phyloP scores from a whole-genome alignment of 2,888 invertebrate species.

The Auanema sp. region DNA sequence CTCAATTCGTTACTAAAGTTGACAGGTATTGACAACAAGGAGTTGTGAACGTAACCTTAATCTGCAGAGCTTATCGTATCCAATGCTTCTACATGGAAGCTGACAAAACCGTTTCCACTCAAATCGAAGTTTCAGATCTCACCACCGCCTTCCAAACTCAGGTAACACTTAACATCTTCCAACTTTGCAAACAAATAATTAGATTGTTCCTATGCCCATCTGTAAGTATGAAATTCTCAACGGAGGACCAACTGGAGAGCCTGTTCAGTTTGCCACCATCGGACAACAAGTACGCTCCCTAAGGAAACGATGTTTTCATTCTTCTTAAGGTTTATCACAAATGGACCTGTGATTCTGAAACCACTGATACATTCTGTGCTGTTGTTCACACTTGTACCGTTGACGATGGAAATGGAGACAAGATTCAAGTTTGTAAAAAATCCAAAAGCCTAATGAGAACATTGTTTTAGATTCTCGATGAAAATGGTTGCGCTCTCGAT shows the following conservation, averaged over 20 bases:
- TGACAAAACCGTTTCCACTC: slow-evolving; percentile 62
- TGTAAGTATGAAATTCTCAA: slow-evolving; percentile 63
- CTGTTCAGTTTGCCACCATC: slow-evolving; percentile 61
- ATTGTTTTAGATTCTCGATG: slow-evolving; percentile 55
- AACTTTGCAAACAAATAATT: slow-evolving; percentile 10
- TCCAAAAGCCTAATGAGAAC: not conserved
- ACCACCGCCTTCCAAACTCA: slow-evolving; percentile 63
- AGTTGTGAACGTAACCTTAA: not conserved
- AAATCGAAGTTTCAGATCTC: slow-evolving; percentile 62
- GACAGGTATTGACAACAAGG: slow-evolving; percentile 24
- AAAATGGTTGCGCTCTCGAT: slow-evolving; percentile 63
- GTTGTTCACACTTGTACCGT: slow-evolving; percentile 63
- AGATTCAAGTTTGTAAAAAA: slow-evolving; percentile 32
- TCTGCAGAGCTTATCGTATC: slow-evolving; percentile 57
- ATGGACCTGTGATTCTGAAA: slow-evolving; percentile 63
- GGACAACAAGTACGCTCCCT: slow-evolving; percentile 49
- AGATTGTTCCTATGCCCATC: slow-evolving; percentile 63
- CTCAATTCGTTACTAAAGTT: slow-evolving; percentile 63
- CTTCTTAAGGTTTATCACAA: slow-evolving; percentile 56
- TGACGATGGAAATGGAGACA: slow-evolving; percentile 63
- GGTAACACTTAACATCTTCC: slow-evolving; percentile 17
- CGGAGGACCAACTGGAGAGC: slow-evolving; percentile 62
- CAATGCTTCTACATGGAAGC: slow-evolving; percentile 65
- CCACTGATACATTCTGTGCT: slow-evolving; percentile 62
- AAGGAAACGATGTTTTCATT: not conserved